Base-by-base conservation (phyloP, 37 sponge, comb jelly and placozoan species). In the Amphimedon queenslandica region DNA sequence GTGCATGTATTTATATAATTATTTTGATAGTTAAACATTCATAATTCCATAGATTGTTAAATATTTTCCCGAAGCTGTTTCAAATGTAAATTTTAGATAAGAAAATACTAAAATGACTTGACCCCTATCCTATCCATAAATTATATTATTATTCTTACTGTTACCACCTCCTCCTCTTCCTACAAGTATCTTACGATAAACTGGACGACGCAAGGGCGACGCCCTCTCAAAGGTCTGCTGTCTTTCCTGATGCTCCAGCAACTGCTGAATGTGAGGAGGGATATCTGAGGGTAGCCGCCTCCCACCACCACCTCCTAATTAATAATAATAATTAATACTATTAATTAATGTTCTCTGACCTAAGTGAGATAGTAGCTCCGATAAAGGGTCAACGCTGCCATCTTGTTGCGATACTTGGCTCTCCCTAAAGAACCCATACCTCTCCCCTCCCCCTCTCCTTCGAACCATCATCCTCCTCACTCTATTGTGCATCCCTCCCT, bases 351-450 rank as follows among this genome's bases (percentile, higher is more conserved):
- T 21, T 33, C 13, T 21, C 55, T 47, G 8, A 47, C 53, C 53
- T 47, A 47, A 47, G 8, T 92, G 87, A 53, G 93, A 80, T 10
- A 93, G 73, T 11, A 93, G 67, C 33, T 93, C 93, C 29, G 93
- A 77, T 37, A 93, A 75, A 37, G 90, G 81, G 41, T 93, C 93
- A 66, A 67, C 69, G n/a, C 53, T 18, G 10, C 53, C 51, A 64
- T 23, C 42, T 68, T 75, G 87, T 42, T 76, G 86, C 0, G 74
- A 32, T 13, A 57, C 65, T 28, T 65, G 64, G 31, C 70, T 55
- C 16, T 47, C 53, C 13, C 53, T 47, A 13, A 47, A 47, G 13
- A 47, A 13, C 13, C 80, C 80, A 37, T 63, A 41, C 16, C 77
- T 77, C 20, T 82, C 81, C 3, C 81, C 60, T 28, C 82, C 83